Percentiles rank a stretch among this genome's conserved stretches.
Evolutionary conservation across 2,113 vertebrate genomes (phyloP).

Genomic region (Neolamprologus brichardi): DNA sequence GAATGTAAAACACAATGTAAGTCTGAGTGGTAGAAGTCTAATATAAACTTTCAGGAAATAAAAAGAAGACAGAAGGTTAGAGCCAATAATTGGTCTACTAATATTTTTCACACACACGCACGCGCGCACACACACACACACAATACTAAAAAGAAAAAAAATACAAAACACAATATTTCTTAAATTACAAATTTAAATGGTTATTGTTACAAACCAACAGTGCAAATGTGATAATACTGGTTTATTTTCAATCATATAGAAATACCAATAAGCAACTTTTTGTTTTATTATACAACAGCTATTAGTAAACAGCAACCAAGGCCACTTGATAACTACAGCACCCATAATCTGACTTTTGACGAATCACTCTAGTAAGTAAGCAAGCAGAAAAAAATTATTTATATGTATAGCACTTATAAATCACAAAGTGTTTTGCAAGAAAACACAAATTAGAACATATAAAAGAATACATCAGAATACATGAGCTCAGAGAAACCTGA

Average conservation of each 20-base stretch:
- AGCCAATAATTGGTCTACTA: not conserved
- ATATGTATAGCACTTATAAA: too few species aligned
- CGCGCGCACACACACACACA: too few species aligned
- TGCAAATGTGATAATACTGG: not conserved
- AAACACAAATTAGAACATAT: too few species aligned
- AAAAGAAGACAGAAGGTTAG: not conserved
- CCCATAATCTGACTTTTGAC: too few species aligned
- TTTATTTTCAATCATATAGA: not conserved
- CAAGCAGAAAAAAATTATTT: too few species aligned
- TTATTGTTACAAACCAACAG: not conserved
- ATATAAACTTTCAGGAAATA: not conserved
- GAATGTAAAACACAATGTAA: too few species aligned
- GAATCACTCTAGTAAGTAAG: too few species aligned
- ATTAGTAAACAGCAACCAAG: too few species aligned
- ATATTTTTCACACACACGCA: accelerated
- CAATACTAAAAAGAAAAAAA: not conserved
- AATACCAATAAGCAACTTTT: not conserved
- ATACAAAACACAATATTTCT: not conserved
- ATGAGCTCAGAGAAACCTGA: too few species aligned
- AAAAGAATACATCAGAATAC: too few species aligned
- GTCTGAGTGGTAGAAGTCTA: not conserved
- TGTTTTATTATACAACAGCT: not conserved
- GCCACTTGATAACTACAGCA: too few species aligned
- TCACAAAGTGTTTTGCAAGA: too few species aligned
- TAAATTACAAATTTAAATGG: not conserved